phyloP scores from a whole-genome alignment of 2,888 invertebrate species.

The Sminthurinus aureus region DNA sequence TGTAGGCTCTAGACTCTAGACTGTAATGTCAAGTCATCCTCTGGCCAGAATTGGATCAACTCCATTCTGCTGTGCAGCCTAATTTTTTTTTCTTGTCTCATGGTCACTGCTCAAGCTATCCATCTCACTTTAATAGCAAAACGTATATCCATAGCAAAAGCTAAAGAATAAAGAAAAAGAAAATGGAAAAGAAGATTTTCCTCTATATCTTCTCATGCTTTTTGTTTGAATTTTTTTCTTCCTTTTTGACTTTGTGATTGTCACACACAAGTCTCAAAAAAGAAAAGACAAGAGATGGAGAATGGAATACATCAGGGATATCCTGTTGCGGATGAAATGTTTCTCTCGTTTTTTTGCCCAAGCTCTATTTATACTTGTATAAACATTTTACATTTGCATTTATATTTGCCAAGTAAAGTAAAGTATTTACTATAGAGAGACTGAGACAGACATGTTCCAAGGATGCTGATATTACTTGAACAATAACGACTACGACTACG shows the following conservation, averaged over 20 bases:
- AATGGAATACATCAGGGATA: neutral
- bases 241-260: slow-evolving; percentile 12
- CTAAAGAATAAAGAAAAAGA: neutral
- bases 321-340: slow-evolving; percentile 12
- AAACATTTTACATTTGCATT: neutral
- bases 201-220: neutral
- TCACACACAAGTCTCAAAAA: neutral
- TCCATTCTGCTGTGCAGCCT: slow-evolving; percentile 1
- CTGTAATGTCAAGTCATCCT: neutral
- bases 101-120: neutral
- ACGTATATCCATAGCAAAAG: neutral
- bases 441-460: neutral
- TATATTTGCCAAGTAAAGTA: slow-evolving; percentile 5
- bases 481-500: neutral
- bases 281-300: too few species aligned
- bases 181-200: neutral
- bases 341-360: neutral
- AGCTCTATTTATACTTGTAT: neutral
- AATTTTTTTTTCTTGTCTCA: neutral
- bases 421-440: neutral
- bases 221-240: neutral
- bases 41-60: slow-evolving; percentile 9
- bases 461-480: neutral
- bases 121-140: neutral
- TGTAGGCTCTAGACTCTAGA: neutral